A percentile compares a stretch with the other conserved stretches of the same genome.
These are phyloP conservation scores for Sebastes oblongus DNA, from an alignment of 2,797 vertebrate genomes.

Conservation along the genomic window DNA sequence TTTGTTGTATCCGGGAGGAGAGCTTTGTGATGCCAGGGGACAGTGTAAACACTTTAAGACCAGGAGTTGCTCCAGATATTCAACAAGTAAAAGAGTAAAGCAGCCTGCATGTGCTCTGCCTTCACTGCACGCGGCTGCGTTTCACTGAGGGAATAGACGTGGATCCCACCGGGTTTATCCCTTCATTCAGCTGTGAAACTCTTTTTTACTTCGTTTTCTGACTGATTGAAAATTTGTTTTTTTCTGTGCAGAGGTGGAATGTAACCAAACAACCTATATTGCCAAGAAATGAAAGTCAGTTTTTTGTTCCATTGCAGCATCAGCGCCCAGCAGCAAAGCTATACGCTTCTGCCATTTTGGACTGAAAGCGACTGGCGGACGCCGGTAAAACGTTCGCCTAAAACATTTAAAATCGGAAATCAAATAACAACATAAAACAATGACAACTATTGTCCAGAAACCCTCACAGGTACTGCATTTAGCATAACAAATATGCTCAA, in stretches of 20 bases:
- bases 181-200: slow-evolving; percentile 15
- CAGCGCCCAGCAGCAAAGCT: no score
- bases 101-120: not conserved
- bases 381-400: no score
- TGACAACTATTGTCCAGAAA: no score
- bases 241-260: not conserved
- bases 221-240: not conserved
- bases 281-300: no score
- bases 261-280: no score
- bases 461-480: no score
- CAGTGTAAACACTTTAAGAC: not conserved
- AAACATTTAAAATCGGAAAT: no score
- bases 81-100: not conserved
- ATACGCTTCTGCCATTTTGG: no score
- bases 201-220: slow-evolving; percentile 28
- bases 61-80: not conserved
- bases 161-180: not conserved
- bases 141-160: slow-evolving; percentile 7
- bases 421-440: no score
- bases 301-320: no score
- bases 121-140: slow-evolving; percentile 9
- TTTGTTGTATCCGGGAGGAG: slow-evolving; percentile 15
- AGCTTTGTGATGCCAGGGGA: slow-evolving; percentile 11
- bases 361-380: no score
- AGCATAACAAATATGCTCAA: no score